A percentile compares a stretch with the other conserved stretches of the same genome.
Conservation (phyloP, 2,113 vertebrate genomes). For the Pipra filicauda region DNA sequence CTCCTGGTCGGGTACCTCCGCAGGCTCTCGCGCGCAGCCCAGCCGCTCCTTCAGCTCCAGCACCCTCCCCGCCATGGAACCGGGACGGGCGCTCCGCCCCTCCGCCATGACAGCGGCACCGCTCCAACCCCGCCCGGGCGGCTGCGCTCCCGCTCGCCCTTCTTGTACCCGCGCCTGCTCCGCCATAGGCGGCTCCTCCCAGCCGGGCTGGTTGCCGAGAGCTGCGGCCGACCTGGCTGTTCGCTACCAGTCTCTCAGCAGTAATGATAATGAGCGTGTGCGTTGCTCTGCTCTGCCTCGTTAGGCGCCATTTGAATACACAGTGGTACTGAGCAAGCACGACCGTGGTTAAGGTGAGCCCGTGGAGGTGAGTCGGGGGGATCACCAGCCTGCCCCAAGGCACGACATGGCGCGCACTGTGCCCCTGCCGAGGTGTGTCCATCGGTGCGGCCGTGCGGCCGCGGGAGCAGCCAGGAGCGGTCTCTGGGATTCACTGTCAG, state of each 20-base stretch:
- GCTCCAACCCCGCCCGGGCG: neutral
- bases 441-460: neutral
- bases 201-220: fast-evolving
- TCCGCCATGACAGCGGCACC: neutral
- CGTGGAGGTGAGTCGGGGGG: no score
- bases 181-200: fast-evolving
- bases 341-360: neutral
- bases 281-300: neutral
- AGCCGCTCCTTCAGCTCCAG: slow-evolving; percentile 72
- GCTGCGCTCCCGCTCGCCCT: fast-evolving
- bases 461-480: fast-evolving
- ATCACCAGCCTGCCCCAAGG: neutral
- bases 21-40: slow-evolving; percentile 27
- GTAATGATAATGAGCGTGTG: fast-evolving
- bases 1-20: slow-evolving; percentile 51
- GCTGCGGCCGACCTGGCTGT: neutral
- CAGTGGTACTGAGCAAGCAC: neutral
- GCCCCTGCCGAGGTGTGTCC: fast-evolving
- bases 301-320: fast-evolving
- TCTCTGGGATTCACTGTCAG: fast-evolving
- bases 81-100: no score
- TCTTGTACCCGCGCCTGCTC: neutral
- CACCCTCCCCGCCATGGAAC: neutral
- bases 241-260: fast-evolving
- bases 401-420: fast-evolving